Evolutionary conservation across 2,113 vertebrate species (phyloP).

Genomic region (Oxyruncus cristatus): DNA sequence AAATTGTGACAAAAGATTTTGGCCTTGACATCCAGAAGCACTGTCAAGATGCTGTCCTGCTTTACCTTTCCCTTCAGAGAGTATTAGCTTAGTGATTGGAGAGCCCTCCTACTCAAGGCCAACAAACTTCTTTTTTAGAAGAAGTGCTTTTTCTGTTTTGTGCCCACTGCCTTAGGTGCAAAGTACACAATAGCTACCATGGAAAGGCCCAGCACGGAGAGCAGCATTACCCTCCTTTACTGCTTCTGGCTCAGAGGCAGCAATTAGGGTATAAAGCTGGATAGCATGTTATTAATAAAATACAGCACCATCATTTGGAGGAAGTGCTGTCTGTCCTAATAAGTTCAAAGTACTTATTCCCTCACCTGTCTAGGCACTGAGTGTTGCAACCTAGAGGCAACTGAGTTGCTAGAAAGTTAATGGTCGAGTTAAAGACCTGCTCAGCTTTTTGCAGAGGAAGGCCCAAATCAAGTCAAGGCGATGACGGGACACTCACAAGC

Average conservation of each 20-base stretch:
- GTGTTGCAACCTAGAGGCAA: neutral
- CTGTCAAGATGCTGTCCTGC: neutral
- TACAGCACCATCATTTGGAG: neutral
- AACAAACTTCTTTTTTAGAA: neutral
- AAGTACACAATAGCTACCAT: neutral
- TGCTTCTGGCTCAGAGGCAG: neutral
- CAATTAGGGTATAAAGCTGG: neutral
- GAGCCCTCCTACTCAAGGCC: neutral
- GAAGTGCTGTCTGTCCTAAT: neutral
- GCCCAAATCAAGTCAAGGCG: neutral
- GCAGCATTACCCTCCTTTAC: neutral
- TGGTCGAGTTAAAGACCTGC: neutral
- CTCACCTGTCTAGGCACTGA: neutral
- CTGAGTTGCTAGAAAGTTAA: neutral
- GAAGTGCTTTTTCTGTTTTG: neutral
- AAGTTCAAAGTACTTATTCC: neutral
- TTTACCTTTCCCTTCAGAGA: neutral
- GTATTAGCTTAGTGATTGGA: neutral
- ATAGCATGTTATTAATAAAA: neutral
- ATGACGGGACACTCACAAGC: accelerated
- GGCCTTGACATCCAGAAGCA: neutral
- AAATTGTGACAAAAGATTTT: neutral
- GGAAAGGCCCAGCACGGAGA: neutral
- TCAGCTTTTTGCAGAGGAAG: neutral
- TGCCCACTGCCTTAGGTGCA: neutral